Evolutionary conservation across 2,113 vertebrate genomes (phyloP).

Genomic region (Malaclemys terrapin): DNA sequence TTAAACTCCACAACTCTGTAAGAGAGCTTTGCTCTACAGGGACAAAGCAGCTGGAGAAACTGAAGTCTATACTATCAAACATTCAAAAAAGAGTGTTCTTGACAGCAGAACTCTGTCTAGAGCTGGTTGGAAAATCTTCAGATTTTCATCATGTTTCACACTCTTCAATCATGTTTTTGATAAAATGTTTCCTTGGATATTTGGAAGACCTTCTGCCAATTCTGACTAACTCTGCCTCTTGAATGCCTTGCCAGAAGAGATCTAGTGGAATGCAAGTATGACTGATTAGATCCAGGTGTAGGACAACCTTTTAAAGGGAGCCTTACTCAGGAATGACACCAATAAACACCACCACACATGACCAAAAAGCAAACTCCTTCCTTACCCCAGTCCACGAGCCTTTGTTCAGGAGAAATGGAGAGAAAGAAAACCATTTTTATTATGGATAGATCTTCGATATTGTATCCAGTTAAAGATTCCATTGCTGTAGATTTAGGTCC

Average conservation of each 20-base stretch:
- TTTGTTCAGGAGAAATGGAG: background rate
- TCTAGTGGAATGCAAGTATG: background rate
- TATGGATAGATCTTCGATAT: background rate
- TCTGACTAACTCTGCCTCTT: background rate
- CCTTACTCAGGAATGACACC: background rate
- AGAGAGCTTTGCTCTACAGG: background rate
- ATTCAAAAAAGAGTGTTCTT: background rate
- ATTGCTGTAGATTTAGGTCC: background rate
- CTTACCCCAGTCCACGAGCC: background rate
- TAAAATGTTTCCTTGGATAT: background rate
- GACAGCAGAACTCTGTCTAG: background rate
- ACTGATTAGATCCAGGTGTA: background rate
- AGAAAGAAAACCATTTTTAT: background rate
- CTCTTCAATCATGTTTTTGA: background rate
- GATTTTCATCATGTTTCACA: background rate
- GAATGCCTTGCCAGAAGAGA: background rate
- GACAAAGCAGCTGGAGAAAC: background rate
- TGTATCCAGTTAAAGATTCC: background rate
- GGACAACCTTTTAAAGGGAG: background rate
- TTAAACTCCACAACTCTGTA: background rate
- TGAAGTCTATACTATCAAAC: background rate
- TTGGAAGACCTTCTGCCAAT: background rate
- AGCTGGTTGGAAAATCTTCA: background rate
- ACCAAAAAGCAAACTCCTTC: background rate
- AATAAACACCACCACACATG: background rate